These are phyloP conservation scores for Neostethus bicornis DNA, from an alignment of 2,797 vertebrate genomes.

Conservation along the genomic window DNA sequence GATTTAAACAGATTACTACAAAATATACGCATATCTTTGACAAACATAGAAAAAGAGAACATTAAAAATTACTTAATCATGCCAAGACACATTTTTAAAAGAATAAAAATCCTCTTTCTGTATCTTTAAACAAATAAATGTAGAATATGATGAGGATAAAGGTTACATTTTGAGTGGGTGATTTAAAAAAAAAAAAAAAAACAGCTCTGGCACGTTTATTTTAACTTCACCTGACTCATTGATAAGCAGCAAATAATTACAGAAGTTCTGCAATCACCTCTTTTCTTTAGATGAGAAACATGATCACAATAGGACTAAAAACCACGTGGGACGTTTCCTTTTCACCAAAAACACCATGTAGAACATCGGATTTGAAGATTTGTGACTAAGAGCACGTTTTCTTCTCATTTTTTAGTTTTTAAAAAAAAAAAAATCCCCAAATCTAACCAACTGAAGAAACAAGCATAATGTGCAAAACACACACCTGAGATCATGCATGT, in stretches of 20 bases:
- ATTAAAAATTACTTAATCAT: constrained; percentile 57
- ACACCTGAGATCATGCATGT: constrained; percentile 69
- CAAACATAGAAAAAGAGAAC: constrained; percentile 43
- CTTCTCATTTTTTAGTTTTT: constrained; percentile 20
- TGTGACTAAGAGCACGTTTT: constrained; percentile 37
- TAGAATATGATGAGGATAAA: constrained; percentile 38
- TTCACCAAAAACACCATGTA: constrained; percentile 53
- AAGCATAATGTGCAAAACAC: constrained; percentile 33
- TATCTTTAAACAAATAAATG: constrained; percentile 42
- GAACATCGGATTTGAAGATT: constrained; percentile 38
- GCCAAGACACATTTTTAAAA: constrained; percentile 54
- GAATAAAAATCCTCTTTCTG: constrained; percentile 30
- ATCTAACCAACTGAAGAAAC: constrained; percentile 23
- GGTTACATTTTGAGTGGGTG: constrained; percentile 42
- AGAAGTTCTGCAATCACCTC: constrained; percentile 31
- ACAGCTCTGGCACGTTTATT: constrained; percentile 24
- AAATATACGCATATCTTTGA: constrained; percentile 16
- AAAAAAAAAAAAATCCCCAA: too few relatives aligned
- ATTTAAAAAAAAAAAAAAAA: constrained; percentile 28
- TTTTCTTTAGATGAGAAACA: constrained; percentile 34
- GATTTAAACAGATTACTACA: constrained; percentile 15
- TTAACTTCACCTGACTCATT: constrained; percentile 48
- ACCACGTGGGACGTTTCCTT: constrained; percentile 48
- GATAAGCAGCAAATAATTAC: constrained; percentile 59
- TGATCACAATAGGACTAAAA: constrained; percentile 25